Base-by-base conservation (phyloP, 1,140 invertebrate genomes). In the Drusus annulatus region DNA sequence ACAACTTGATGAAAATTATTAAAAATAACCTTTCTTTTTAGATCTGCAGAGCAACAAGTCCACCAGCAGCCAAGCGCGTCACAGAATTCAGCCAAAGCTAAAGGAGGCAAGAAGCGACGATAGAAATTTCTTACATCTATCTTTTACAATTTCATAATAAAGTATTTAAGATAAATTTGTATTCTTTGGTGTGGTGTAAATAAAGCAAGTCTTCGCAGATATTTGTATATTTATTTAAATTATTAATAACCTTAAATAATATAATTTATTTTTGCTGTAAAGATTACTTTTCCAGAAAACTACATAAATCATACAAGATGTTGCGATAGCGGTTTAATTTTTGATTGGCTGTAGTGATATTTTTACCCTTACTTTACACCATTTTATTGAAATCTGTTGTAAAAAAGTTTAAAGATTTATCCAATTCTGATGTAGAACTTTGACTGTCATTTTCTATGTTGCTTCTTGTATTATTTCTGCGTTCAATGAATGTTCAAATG, bases 61-160 rank as follows among this genome's bases (percentile, higher is more conserved):
- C 88, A 89, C 81, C 88, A 88, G 31, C 86, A 87, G 21, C 88
- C 88, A 79, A 60, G 85, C 25, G 84, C 85, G 28, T 36, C 73
- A 19, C 87, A 87, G 81, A 71, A 85, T 4, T 84, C 84, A 60
- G 86, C 82, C 71, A 89, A 89, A 79, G 86, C 85, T 56, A 90
- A 90, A 84, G 88, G 88, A 63, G 89, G 89, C 78, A 90, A 90
- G 84, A 88, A 88, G 31, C 36, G 65, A 50, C 36, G 65, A 50
- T 69, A 69, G 23, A 69, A n/a, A n/a, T n/a, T n/a, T 54, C 51
- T 74, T 73, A 73, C 21, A 54, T 71, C n/a, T 65, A 31, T 31
- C 62, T 63, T 36, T 36, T 36, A 45, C 36, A 45, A 45, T 45
- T 23, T 63, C 23, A 5, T 3, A 28, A 4, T 63, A 63, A 28